Evolutionary conservation across 2,797 vertebrate genomes (phyloP), one percentile per base, ranked within the genome.

Genomic region (Schizopygopsis malacanthus): DNA sequence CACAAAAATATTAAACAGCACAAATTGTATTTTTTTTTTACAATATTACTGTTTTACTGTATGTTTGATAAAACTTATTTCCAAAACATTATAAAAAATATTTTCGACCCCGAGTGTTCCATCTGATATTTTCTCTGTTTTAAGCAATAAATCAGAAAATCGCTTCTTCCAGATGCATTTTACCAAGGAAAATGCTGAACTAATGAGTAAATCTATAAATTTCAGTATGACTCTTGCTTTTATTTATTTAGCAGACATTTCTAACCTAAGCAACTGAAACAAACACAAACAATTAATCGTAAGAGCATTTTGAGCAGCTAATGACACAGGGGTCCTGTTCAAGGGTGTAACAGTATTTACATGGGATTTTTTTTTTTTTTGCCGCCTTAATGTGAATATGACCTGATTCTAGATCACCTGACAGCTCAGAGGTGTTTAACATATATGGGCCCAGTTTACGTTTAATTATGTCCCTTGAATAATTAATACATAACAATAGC

Each of bases 321-420:
- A 50, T 43, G 41, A 69, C 63, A 69, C 61, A 63, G 28, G 28
- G 33, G 67, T 65, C n/a, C 45, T 43, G 45, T 78, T 69, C 11
- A 59, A 37, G 15, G 22, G 37, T 75, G 12, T 77, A 56, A 33
- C 39, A 59, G 25, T 79, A 61, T 69, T 84, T n/a, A 69, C 45
- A 69, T 79, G 75, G 52, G 65, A 43, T 78, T 79, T 67, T 33
- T 54, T 43, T 54, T 43, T 41, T 37, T 15, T 76, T 65, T 73
- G 28, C 84, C 56, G 15, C n/a, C 11, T 39, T 13, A 71, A 85
- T 85, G 84, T 85, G 84, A 85, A 71, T 78, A 56, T 70, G 56
- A 41, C 15, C 78, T 80, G 54, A 63, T 80, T 37, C 56, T 85
- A 45, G 50, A 71, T 85, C 41, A 79, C 39, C 39, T 79, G 75